These are phyloP conservation scores for Hypanus sabinus DNA, from an alignment of 2,113 vertebrate genomes.

Conservation along the genomic window DNA sequence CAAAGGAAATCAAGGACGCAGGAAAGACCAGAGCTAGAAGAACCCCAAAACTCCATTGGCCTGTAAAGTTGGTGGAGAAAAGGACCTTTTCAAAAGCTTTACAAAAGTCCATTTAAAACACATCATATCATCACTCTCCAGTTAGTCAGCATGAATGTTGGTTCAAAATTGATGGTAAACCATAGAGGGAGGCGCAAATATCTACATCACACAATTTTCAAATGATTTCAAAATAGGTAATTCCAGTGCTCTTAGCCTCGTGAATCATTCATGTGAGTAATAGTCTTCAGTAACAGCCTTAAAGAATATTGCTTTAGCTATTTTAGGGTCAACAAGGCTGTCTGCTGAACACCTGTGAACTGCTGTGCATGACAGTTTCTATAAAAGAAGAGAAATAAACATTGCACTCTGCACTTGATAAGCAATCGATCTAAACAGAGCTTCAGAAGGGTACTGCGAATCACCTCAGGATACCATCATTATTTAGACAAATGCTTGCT, in stretches of 20 bases:
- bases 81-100: no score
- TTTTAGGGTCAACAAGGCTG: background rate
- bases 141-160: no score
- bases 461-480: background rate
- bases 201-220: no score
- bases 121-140: no score
- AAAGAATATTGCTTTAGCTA: background rate
- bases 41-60: background rate
- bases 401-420: background rate
- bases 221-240: background rate
- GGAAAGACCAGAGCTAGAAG: background rate
- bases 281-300: background rate
- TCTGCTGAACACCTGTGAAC: background rate
- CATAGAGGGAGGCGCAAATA: no score
- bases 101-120: no score
- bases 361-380: background rate
- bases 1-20: background rate
- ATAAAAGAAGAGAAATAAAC: background rate
- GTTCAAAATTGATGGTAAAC: no score
- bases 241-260: background rate
- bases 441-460: background rate
- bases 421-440: background rate
- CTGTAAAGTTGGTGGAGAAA: background rate
- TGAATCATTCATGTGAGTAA: no score
- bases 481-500: background rate